Evolutionary conservation across 2,888 invertebrate genomes (phyloP).

Genomic region (Ecliptopera silaceata): DNA sequence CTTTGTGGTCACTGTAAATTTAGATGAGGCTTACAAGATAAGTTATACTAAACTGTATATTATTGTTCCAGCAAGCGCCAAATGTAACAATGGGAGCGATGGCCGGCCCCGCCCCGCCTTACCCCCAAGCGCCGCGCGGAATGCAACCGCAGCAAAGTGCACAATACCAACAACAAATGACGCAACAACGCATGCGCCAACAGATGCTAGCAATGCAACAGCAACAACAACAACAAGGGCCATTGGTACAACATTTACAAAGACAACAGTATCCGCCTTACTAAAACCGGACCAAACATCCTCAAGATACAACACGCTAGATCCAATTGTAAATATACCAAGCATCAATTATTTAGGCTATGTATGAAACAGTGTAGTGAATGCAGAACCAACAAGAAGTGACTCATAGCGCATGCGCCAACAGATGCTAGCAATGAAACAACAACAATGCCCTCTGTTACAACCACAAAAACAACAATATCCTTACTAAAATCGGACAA

Average conservation of each 20-base stretch:
- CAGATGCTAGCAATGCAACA: constrained; percentile 88
- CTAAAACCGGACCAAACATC: constrained; percentile 34
- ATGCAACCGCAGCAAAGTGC: constrained; percentile 82
- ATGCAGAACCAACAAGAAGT: no score
- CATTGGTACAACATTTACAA: constrained; percentile 77
- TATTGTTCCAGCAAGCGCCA: constrained; percentile 83
- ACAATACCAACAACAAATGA: constrained; percentile 84
- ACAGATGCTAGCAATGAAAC: no score
- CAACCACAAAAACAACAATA: no score
- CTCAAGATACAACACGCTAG: no score
- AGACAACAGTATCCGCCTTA: constrained; percentile 77
- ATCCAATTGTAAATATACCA: neutral
- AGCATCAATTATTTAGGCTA: neutral
- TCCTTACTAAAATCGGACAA: no score
- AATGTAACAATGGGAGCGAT: constrained; percentile 93
- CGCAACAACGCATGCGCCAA: constrained; percentile 85
- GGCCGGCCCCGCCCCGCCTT: constrained; percentile 91
- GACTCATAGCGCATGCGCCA: no score
- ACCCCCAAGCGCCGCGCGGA: constrained; percentile 79
- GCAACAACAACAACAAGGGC: constrained; percentile 84
- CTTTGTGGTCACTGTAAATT: no score
- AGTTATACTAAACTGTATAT: neutral
- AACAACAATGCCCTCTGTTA: no score
- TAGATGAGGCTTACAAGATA: no score
- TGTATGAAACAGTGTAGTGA: neutral